Evolutionary conservation across 2,113 vertebrate genomes (phyloP).

Genomic region (Fregata magnificens): DNA sequence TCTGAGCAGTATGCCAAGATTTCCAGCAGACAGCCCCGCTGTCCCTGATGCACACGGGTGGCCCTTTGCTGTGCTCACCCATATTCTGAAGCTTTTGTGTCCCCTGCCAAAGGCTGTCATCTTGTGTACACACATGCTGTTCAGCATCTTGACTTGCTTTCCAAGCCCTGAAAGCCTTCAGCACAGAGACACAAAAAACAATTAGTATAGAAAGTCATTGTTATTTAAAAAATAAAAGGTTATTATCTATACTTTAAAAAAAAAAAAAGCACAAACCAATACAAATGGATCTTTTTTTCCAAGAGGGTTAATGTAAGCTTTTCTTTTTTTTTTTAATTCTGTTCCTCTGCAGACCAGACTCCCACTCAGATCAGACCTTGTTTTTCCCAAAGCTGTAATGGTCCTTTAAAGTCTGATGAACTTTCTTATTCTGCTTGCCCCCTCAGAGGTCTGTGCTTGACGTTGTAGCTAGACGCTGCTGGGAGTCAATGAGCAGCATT

Average conservation of each 20-base stretch:
- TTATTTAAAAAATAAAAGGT: neutral
- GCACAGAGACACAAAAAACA: neutral
- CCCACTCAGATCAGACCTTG: neutral
- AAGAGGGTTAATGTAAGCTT: neutral
- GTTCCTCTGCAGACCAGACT: neutral
- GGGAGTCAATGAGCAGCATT: neutral
- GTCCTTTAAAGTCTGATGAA: neutral
- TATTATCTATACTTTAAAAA: neutral
- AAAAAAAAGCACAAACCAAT: neutral
- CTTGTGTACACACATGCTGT: neutral
- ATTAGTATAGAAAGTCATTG: neutral
- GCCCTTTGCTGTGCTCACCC: neutral
- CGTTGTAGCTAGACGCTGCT: accelerated
- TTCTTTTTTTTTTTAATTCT: neutral
- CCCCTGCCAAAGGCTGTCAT: constrained; percentile 16
- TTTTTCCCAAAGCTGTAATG: neutral
- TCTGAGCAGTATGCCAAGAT: neutral
- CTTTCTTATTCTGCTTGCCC: neutral
- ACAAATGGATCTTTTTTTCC: neutral
- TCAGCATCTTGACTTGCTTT: constrained; percentile 11
- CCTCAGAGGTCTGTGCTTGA: neutral
- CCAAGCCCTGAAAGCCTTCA: neutral
- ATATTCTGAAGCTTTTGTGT: neutral
- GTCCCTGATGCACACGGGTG: neutral
- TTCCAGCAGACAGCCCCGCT: neutral